Evolutionary conservation across 2,888 invertebrate species (phyloP).

Genomic region (Orgyia antiqua): DNA sequence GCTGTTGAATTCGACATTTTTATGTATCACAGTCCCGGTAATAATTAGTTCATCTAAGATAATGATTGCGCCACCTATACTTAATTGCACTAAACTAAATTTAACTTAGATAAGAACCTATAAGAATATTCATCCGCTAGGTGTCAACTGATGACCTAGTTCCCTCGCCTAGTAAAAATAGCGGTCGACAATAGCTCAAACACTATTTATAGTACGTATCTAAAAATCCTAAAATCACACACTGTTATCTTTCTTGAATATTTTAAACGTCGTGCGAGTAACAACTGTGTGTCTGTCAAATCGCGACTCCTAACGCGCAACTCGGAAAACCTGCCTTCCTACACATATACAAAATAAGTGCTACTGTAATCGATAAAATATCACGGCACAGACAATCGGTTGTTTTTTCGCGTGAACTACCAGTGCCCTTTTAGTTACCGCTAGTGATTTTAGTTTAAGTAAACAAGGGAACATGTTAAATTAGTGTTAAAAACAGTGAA

Average conservation of each 20-base stretch:
- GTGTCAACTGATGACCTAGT: conserved; percentile 64
- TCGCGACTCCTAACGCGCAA: conserved; percentile 44
- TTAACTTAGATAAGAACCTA: conserved; percentile 35
- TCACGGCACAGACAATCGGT: conserved; percentile 34
- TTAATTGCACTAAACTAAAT: conserved; percentile 19
- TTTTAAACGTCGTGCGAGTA: conserved; percentile 28
- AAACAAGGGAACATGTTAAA: conserved; percentile 72
- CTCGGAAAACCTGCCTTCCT: conserved; percentile 29
- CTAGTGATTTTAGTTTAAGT: conserved; percentile 65
- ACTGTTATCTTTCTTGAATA: conserved; percentile 46
- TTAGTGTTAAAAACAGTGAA: conserved; percentile 35
- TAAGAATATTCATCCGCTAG: conserved; percentile 32
- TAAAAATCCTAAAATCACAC: conserved; percentile 55
- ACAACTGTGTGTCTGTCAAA: conserved; percentile 21
- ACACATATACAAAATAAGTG: conserved; percentile 30
- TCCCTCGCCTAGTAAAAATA: conserved; percentile 72
- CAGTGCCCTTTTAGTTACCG: conserved; percentile 57
- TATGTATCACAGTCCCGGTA: no score
- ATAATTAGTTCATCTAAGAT: no score
- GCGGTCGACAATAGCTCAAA: conserved; percentile 72
- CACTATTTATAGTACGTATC: conserved; percentile 73
- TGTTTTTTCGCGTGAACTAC: conserved; percentile 46
- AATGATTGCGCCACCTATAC: conserved; percentile 32
- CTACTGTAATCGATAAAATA: conserved; percentile 40
- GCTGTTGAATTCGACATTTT: no score